Percentiles rank a stretch among this genome's conserved stretches.
phyloP scores from a whole-genome alignment of 1,140 invertebrate species.

The Phortica variegata region DNA sequence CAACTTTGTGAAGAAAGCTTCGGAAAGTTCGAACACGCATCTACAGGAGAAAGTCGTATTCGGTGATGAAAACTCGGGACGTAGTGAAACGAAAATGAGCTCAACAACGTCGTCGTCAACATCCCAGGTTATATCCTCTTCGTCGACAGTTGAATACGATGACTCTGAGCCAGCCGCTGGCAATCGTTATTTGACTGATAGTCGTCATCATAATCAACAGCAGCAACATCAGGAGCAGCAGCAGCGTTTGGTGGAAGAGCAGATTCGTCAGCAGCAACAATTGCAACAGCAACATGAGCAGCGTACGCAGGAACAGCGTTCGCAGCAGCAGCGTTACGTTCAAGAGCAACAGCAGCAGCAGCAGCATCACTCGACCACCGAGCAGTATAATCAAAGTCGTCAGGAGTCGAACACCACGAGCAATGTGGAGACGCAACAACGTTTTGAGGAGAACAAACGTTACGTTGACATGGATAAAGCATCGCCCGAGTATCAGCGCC shows the following conservation, averaged over 20 bases:
- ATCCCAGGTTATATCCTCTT: slow-evolving; percentile 42
- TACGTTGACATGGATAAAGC: slow-evolving; percentile 55
- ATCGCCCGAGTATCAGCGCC: slow-evolving; percentile 48
- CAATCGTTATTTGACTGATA: slow-evolving; percentile 31
- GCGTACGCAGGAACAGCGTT: slow-evolving; percentile 5
- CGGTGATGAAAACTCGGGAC: slow-evolving; percentile 57
- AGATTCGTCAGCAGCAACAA: slow-evolving; percentile 16
- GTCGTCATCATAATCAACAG: slow-evolving; percentile 7
- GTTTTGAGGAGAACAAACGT: slow-evolving; percentile 46
- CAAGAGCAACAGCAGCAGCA: slow-evolving; percentile 14
- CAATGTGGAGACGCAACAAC: slow-evolving; percentile 45
- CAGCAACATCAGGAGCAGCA: slow-evolving; percentile 14
- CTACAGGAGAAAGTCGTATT: slow-evolving; percentile 64
- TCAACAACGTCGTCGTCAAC: slow-evolving; percentile 42
- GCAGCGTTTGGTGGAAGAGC: slow-evolving; percentile 15
- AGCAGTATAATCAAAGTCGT: slow-evolving; percentile 27
- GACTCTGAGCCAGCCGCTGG: slow-evolving; percentile 9
- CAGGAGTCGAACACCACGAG: slow-evolving; percentile 35
- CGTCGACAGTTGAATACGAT: slow-evolving; percentile 37
- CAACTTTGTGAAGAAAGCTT: slow-evolving; percentile 63
- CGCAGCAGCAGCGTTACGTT: slow-evolving; percentile 9
- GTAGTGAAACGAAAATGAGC: slow-evolving; percentile 49
- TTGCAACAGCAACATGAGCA: slow-evolving; percentile 21
- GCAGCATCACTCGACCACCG: slow-evolving; percentile 26
- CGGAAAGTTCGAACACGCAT: slow-evolving; percentile 61